phyloP scores from a whole-genome alignment of 2,113 vertebrate genomes.

The Apaloderma vittatum region DNA sequence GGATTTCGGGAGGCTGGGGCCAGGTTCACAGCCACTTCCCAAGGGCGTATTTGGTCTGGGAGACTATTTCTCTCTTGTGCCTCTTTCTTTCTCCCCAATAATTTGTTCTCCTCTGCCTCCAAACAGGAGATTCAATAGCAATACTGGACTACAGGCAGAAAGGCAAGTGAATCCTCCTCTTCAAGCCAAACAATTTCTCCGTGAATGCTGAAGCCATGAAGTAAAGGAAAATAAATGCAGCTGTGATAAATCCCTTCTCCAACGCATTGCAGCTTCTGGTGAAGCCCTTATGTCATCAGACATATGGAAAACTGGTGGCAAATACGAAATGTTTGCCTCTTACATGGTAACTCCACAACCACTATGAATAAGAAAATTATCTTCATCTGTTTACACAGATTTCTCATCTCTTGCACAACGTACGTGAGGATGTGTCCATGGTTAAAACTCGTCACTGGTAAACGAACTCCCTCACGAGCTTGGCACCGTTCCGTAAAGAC shows the following conservation, averaged over 20 bases:
- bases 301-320: slow-evolving; percentile 51
- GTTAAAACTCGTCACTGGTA: slow-evolving; percentile 38
- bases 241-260: slow-evolving; percentile 48
- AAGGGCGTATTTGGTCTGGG: background rate
- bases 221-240: slow-evolving; percentile 63
- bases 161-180: slow-evolving; percentile 56
- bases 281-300: slow-evolving; percentile 49
- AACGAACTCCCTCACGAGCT: slow-evolving; percentile 14
- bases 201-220: slow-evolving; percentile 40
- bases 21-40: background rate
- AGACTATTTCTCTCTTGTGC: background rate
- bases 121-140: slow-evolving; percentile 67
- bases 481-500: slow-evolving; percentile 23
- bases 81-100: background rate
- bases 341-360: slow-evolving; percentile 22
- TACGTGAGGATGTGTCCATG: slow-evolving; percentile 27
- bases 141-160: slow-evolving; percentile 64
- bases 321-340: slow-evolving; percentile 35
- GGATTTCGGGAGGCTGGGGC: background rate
- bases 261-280: slow-evolving; percentile 42
- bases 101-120: slow-evolving; percentile 33
- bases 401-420: slow-evolving; percentile 45
- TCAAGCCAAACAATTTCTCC: slow-evolving; percentile 16
- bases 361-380: slow-evolving; percentile 42
- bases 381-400: slow-evolving; percentile 51